Evolutionary conservation across 2,797 vertebrate genomes (phyloP).

Genomic region (Bradypodion ventrale): DNA sequence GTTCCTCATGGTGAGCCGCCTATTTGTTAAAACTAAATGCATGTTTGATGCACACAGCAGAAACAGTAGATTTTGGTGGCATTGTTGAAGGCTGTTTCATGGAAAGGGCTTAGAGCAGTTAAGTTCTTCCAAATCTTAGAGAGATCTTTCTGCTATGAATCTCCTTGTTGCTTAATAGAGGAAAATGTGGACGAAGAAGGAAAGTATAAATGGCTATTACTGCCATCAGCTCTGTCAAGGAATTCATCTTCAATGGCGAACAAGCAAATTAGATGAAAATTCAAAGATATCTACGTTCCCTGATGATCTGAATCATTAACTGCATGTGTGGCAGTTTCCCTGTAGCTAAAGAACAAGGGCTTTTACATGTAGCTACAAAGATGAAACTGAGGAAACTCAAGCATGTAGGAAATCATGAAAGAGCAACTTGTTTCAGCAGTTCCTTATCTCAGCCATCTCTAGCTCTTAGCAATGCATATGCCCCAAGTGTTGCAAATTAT

Average conservation of each 20-base stretch:
- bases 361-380: slow-evolving; percentile 43
- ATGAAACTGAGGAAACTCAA: slow-evolving; percentile 35
- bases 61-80: not conserved
- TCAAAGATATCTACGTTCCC: slow-evolving; percentile 65
- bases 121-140: not conserved
- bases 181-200: slow-evolving; percentile 46
- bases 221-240: slow-evolving; percentile 53
- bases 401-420: slow-evolving; percentile 68
- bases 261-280: slow-evolving; percentile 67
- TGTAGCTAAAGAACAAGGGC: slow-evolving; percentile 64
- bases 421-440: slow-evolving; percentile 62
- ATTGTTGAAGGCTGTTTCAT: not conserved
- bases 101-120: not conserved
- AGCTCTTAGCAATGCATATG: slow-evolving; percentile 42
- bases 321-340: slow-evolving; percentile 61
- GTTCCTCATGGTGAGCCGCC: not conserved
- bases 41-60: too few species aligned
- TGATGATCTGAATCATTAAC: slow-evolving; percentile 62
- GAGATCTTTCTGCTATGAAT: not conserved
- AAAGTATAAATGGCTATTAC: slow-evolving; percentile 64
- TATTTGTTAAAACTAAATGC: not conserved
- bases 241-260: slow-evolving; percentile 59
- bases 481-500: slow-evolving; percentile 13
- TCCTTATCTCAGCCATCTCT: slow-evolving; percentile 52
- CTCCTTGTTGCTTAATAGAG: slow-evolving; percentile 1